A percentile compares a stretch with the other conserved stretches of the same genome.
These are phyloP conservation scores for Eutolmus rufibarbis DNA, from an alignment of 2,888 invertebrate genomes.

Conservation along the genomic window DNA sequence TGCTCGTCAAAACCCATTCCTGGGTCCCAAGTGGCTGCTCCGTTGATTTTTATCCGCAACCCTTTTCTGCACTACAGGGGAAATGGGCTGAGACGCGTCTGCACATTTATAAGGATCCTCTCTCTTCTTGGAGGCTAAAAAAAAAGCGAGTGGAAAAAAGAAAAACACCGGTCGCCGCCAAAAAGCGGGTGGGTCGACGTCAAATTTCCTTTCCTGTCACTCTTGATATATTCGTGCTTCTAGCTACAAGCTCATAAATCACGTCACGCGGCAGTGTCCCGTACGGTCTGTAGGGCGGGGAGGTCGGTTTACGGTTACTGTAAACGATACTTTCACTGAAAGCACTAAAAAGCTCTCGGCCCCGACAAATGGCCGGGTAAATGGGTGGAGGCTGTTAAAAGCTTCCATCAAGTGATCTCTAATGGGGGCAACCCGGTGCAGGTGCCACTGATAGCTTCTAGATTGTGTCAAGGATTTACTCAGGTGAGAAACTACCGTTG, in stretches of 20 bases:
- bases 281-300: background rate
- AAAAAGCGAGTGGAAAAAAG: background rate
- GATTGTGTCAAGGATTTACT: background rate
- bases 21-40: background rate
- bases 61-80: slow-evolving; percentile 1
- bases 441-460: background rate
- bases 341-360: slow-evolving; percentile 8
- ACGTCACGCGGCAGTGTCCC: background rate
- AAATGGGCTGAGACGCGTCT: slow-evolving; percentile 6
- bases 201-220: slow-evolving; percentile 29
- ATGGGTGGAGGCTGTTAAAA: background rate
- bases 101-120: slow-evolving; percentile 14
- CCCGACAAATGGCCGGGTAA: background rate
- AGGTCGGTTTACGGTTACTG: background rate
- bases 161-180: background rate
- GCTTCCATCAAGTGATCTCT: slow-evolving; percentile 6
- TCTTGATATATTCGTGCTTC: background rate
- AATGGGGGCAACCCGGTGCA: background rate
- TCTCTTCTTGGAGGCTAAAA: background rate
- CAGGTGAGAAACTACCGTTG: background rate
- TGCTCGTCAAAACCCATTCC: slow-evolving; percentile 19
- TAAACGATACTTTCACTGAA: slow-evolving; percentile 33
- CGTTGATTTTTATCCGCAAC: slow-evolving; percentile 22
- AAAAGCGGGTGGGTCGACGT: background rate
- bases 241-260: slow-evolving; percentile 1